Base-by-base conservation (phyloP, 2,888 invertebrate species). In the Volucella bombylans region DNA sequence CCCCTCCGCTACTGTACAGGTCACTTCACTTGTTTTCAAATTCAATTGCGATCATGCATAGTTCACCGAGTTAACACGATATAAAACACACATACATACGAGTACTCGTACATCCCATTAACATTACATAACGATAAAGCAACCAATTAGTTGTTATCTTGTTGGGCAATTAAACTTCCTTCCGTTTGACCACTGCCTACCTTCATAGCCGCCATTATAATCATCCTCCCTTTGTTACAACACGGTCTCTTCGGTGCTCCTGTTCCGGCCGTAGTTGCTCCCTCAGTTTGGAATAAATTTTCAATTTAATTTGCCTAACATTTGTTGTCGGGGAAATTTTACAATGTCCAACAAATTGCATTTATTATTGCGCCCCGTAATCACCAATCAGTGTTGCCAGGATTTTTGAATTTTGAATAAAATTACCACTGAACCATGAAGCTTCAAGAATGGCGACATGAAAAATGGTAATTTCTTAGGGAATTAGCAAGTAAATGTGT, bases 111-210 rank as follows among this genome's bases (percentile, higher is more conserved):
- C n/a, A 39, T 64, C 52, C 65, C 71, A 79, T 79, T 72, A 64
- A 49, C 57, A 78, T 71, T 71, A 65, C 65, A 79, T 41, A 59
- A 65, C 78, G 78, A 79, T 71, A 79, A 52, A 71, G 65, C 71
- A 71, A 45, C 78, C 78, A 79, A 79, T 79, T 79, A 79, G 64
- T 65, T 79, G 78, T 71, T 79, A 79, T 79, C 71, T 79, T 71
- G 78, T 79, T 59, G 50, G 45, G 65, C 78, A 79, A 79, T 79
- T 79, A 79, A 57, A 72, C 78, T 72, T 79, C 78, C 78, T 79
- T 79, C 78, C 78, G 78, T 78, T 65, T 18, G 49, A 14, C 65
- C 14, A 61, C 49, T 59, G 15, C 67, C 2, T 31, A 31, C 31
- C 31, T 31, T 6, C 31, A 31, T 31, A 64, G 31, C 15, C 11